These are phyloP conservation scores for Apis florea DNA, from an alignment of 1,140 invertebrate species.

Conservation along the genomic window DNA sequence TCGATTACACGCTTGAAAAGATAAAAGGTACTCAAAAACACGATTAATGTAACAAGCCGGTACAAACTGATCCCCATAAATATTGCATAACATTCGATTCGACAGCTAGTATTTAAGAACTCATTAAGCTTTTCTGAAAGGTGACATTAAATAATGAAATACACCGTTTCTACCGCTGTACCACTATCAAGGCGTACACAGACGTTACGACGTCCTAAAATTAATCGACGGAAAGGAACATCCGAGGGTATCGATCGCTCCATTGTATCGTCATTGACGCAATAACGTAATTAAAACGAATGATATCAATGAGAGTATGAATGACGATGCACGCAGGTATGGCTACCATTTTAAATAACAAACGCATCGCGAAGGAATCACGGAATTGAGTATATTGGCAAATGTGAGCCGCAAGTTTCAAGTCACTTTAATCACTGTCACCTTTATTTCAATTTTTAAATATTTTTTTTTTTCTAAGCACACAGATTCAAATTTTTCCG, in stretches of 20 bases:
- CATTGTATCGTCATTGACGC: neutral
- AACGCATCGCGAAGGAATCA: constrained; percentile 36
- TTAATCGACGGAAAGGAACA: constrained; percentile 1
- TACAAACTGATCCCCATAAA: neutral
- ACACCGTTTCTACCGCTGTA: neutral
- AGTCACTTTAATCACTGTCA: constrained; percentile 30
- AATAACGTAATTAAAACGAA: constrained; percentile 9
- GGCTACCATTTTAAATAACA: constrained; percentile 20
- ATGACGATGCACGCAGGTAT: constrained; percentile 22
- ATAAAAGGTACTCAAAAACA: neutral
- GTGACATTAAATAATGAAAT: constrained; percentile 5
- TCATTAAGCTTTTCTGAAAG: neutral
- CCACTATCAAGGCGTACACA: too few relatives aligned
- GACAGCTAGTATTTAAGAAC: neutral
- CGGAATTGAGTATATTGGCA: constrained; percentile 35
- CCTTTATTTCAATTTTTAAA: constrained; percentile 36
- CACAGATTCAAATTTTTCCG: too few relatives aligned
- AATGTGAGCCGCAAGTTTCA: constrained; percentile 43
- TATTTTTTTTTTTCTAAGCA: neutral
- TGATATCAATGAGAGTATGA: neutral
- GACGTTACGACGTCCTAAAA: neutral
- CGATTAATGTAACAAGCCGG: neutral
- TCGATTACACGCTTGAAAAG: neutral
- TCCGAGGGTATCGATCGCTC: neutral
- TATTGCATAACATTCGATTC: neutral